Conservation (phyloP, 2,888 invertebrate species). For the Bombyx huttoni region DNA sequence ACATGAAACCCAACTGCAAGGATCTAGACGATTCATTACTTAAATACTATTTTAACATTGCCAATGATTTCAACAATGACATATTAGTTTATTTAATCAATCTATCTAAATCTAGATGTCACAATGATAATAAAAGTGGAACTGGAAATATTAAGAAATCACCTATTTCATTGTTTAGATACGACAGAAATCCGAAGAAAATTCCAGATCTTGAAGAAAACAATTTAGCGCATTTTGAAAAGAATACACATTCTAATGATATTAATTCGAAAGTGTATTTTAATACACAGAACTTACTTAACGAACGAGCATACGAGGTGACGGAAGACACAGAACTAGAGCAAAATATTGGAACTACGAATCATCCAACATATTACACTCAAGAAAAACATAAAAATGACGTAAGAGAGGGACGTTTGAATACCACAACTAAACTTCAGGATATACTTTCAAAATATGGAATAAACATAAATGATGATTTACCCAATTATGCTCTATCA, state of each 20-base stretch:
- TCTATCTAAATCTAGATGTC: not conserved
- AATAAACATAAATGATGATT: constrained; percentile 30
- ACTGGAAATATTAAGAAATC: not conserved
- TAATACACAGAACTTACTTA: not conserved
- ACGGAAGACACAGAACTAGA: constrained; percentile 18
- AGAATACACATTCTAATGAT: not conserved
- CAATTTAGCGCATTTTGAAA: no score
- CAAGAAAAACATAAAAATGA: constrained; percentile 9
- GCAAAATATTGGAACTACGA: constrained; percentile 1
- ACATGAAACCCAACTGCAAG: not conserved
- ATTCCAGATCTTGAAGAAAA: no score
- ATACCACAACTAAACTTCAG: constrained; percentile 18
- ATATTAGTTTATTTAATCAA: not conserved
- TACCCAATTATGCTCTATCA: constrained; percentile 44
- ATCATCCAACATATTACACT: constrained; percentile 7
- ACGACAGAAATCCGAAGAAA: not conserved
- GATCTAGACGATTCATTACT: not conserved
- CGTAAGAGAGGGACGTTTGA: constrained; percentile 7
- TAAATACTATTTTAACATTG: constrained; percentile 1
- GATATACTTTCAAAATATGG: constrained; percentile 43
- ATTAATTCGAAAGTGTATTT: not conserved
- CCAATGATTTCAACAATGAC: not conserved
- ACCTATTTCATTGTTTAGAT: not conserved
- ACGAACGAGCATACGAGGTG: constrained; percentile 21
- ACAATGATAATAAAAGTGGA: not conserved